These are phyloP conservation scores for Heliconius charithonia DNA, from an alignment of 2,888 invertebrate species.

Conservation along the genomic window DNA sequence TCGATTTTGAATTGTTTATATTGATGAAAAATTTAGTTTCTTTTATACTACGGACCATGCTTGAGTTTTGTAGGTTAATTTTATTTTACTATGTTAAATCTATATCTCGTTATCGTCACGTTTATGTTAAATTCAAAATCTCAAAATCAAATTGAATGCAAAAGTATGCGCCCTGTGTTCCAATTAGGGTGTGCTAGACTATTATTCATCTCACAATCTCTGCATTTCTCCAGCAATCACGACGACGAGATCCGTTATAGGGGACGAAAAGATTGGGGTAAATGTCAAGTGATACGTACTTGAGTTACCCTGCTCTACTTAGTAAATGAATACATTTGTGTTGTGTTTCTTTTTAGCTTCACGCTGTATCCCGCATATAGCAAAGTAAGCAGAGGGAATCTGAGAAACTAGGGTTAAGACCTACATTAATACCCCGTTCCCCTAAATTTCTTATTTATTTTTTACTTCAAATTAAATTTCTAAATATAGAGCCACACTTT, in stretches of 20 bases:
- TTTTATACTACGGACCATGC: not conserved
- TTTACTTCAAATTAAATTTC: no score
- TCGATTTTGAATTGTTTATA: not conserved
- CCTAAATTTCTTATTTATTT: no score
- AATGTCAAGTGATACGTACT: constrained; percentile 35
- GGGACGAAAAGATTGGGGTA: constrained; percentile 37
- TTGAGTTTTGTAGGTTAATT: not conserved
- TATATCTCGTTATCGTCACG: not conserved
- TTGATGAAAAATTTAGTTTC: not conserved
- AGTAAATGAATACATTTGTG: not conserved
- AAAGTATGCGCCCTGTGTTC: constrained; percentile 33
- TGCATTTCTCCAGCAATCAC: constrained; percentile 34
- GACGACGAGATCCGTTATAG: constrained; percentile 37
- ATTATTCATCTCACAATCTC: constrained; percentile 33
- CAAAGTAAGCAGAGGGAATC: not conserved
- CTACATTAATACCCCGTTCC: not conserved
- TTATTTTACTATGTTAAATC: not conserved
- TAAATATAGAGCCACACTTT: no score
- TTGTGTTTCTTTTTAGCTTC: not conserved
- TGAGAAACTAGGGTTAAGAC: not conserved
- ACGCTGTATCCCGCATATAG: not conserved
- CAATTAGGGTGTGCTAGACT: constrained; percentile 40
- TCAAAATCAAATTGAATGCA: constrained; percentile 24
- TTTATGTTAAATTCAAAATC: constrained; percentile 14
- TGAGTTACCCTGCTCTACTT: constrained; percentile 20